A percentile compares a stretch with the other conserved stretches of the same genome.
phyloP scores from a whole-genome alignment of 2,888 invertebrate genomes.

The Lissocephala sabroskyi region DNA sequence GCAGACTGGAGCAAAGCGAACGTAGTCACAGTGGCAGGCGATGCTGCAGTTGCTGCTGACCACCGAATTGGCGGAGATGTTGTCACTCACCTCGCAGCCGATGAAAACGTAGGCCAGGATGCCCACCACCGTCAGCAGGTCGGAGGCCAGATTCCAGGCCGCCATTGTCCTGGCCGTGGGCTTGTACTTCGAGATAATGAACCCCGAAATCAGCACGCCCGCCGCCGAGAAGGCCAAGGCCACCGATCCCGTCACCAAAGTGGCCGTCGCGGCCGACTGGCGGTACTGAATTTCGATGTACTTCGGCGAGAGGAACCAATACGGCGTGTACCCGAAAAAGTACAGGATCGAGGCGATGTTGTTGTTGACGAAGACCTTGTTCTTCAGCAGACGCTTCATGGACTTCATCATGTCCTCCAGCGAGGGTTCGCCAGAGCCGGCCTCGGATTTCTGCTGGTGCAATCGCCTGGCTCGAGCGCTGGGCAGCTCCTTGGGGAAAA shows the following conservation, averaged over 20 bases:
- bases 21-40: slow-evolving; percentile 79
- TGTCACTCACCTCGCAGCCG: slow-evolving; percentile 77
- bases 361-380: slow-evolving; percentile 80
- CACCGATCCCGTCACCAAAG: slow-evolving; percentile 81
- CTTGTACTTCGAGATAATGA: slow-evolving; percentile 77
- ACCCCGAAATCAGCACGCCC: slow-evolving; percentile 78
- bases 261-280: slow-evolving; percentile 79
- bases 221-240: slow-evolving; percentile 80
- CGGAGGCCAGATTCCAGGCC: slow-evolving; percentile 79
- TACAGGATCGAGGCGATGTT: slow-evolving; percentile 81
- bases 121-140: slow-evolving; percentile 76
- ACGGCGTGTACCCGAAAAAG: slow-evolving; percentile 80
- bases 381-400: slow-evolving; percentile 76
- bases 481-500: slow-evolving; percentile 81
- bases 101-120: slow-evolving; percentile 78
- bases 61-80: slow-evolving; percentile 22
- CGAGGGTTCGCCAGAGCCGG: slow-evolving; percentile 48
- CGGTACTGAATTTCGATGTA: slow-evolving; percentile 87
- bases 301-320: slow-evolving; percentile 86
- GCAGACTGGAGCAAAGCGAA: slow-evolving; percentile 82
- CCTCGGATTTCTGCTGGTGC: slow-evolving; percentile 25
- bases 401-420: slow-evolving; percentile 76
- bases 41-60: slow-evolving; percentile 74
- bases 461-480: slow-evolving; percentile 76
- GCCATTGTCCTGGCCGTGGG: slow-evolving; percentile 78